phyloP scores from a whole-genome alignment of 2,888 invertebrate genomes.

The Amiota mariae region DNA sequence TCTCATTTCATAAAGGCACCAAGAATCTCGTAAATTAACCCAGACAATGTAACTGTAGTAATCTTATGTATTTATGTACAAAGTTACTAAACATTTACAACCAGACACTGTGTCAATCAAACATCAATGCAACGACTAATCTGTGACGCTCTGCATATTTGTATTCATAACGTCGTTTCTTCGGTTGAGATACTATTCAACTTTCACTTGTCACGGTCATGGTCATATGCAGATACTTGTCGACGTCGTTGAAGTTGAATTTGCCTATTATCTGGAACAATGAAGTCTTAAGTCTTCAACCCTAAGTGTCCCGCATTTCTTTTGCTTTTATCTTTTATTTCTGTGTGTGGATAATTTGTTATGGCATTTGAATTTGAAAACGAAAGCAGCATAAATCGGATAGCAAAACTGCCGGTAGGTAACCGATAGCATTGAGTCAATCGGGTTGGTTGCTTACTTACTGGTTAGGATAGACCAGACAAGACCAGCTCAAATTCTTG shows the following conservation, averaged over 20 bases:
- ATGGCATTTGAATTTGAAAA: slow-evolving; percentile 64
- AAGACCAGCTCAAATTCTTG: too few species aligned
- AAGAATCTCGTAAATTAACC: background rate
- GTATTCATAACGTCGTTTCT: too few species aligned
- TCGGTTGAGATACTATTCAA: slow-evolving; percentile 30
- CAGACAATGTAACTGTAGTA: background rate
- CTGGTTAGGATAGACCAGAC: background rate
- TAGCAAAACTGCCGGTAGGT: background rate
- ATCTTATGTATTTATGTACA: background rate
- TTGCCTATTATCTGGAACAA: background rate
- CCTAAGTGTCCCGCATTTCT: slow-evolving; percentile 17
- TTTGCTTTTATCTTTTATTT: slow-evolving; percentile 47
- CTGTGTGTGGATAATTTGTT: slow-evolving; percentile 50
- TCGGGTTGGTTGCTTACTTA: background rate
- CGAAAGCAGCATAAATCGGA: slow-evolving; percentile 37
- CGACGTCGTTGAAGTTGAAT: background rate
- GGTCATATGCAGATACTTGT: slow-evolving; percentile 42
- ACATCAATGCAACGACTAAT: slow-evolving; percentile 9
- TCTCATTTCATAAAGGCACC: background rate
- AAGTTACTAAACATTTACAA: background rate
- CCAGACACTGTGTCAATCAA: slow-evolving; percentile 22
- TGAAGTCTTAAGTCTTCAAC: background rate
- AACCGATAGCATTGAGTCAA: background rate
- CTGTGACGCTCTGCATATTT: slow-evolving; percentile 16
- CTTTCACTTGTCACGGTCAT: slow-evolving; percentile 65